phyloP scores from a whole-genome alignment of 2,888 invertebrate species.

The Xanthorhoe designata region DNA sequence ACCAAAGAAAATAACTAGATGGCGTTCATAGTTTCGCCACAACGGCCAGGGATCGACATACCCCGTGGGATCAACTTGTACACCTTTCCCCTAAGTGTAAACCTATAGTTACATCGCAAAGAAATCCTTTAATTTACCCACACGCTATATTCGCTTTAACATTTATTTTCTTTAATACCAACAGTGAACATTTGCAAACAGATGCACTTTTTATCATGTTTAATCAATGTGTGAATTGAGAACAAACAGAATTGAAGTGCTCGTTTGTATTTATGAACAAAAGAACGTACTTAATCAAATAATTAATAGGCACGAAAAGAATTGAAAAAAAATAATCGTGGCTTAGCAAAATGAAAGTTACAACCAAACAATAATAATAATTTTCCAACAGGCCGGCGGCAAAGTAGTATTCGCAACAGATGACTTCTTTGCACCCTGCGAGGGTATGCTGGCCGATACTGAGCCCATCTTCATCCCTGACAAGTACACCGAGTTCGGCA shows the following conservation, averaged over 20 bases:
- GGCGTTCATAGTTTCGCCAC: too few species aligned
- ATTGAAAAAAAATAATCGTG: too few species aligned
- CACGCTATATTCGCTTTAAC: neutral
- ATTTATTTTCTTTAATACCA: neutral
- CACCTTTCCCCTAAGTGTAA: neutral
- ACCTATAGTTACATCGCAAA: neutral
- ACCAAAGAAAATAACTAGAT: too few species aligned
- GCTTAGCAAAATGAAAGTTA: constrained; percentile 4
- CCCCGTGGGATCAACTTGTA: too few species aligned
- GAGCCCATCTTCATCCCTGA: constrained; percentile 85
- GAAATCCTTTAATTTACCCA: neutral
- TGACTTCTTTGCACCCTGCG: constrained; percentile 87
- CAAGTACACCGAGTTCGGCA: constrained; percentile 86
- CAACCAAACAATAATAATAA: neutral
- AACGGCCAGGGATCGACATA: too few species aligned
- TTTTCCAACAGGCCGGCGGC: constrained; percentile 80
- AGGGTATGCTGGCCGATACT: constrained; percentile 83
- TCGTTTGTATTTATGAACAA: too few species aligned
- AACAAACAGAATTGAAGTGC: too few species aligned
- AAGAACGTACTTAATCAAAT: too few species aligned
- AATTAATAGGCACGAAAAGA: too few species aligned
- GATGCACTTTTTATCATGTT: neutral
- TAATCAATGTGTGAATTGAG: too few species aligned
- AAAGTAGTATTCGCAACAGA: constrained; percentile 86
- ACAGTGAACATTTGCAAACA: neutral